Evolutionary conservation across 2,113 vertebrate species (phyloP), one percentile per base, ranked within the genome.

Genomic region (Pachypanchax playfairii): DNA sequence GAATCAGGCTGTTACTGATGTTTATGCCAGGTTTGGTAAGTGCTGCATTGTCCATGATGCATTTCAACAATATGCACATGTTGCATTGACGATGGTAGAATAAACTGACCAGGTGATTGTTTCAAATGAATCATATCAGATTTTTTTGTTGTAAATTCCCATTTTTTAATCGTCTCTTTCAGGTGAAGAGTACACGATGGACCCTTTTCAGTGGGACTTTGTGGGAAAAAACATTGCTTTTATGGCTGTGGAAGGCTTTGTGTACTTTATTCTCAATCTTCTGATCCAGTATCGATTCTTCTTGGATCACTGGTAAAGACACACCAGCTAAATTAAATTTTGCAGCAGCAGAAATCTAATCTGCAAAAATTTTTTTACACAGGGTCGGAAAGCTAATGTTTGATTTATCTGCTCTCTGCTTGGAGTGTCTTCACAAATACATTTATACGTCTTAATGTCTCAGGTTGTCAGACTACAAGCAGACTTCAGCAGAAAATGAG

Each of bases 1-100:
- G 94, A 96, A 94, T 82, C 96, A 98, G 87, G 96, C 96, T 0
- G 95, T 99, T 60, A 94, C 93, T 1, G 97, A 99, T 4, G 93
- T 98, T 52, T 98, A 96, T n/a, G 94, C 94, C 2, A 90, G 92
- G 26, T 98, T 98, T 84, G 97, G 96, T 99, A 77, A 88, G 92
- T 85, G 3, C 14, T 4, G 11, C 10, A 5, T 13, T 3, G 35
- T 13, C 14, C 20, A 17, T 20, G 36, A 44, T 55, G 8, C 53
- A 52, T 14, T 41, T 65, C 10, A 14, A 15, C 17, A 21, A 25
- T 64, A 18, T 14, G n/a, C n/a, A 24, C 20, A 42, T 10, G 28
- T 25, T 48, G 57, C 13, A 31, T 3, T 62, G 14, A 5, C 25
- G 28, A 29, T 18, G 13, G 29, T 22, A n/a, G 12, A 28, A 10